Conservation (phyloP, 2,797 vertebrate genomes). For the Esox masquinongy region DNA sequence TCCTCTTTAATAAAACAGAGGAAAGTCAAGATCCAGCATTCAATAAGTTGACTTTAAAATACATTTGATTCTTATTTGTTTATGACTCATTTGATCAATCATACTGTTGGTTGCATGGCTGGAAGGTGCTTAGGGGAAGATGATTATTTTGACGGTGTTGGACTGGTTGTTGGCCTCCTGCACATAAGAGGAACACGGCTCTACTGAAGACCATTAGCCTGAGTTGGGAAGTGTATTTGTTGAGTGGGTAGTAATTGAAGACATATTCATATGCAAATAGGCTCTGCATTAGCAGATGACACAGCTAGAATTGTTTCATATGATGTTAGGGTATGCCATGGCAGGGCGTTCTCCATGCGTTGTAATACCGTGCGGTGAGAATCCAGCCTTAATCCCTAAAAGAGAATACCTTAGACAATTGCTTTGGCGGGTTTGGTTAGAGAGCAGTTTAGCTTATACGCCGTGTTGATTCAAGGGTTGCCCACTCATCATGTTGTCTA, state of each 20-base stretch:
- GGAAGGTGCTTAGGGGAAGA: neutral
- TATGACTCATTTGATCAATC: too few species aligned
- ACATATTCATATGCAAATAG: neutral
- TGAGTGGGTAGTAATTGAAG: neutral
- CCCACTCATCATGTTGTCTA: conserved; percentile 20
- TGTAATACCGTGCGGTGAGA: neutral
- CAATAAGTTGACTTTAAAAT: neutral
- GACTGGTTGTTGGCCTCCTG: neutral
- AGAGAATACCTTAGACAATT: neutral
- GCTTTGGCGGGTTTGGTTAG: neutral
- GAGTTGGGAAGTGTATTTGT: neutral
- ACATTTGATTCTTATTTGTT: neutral
- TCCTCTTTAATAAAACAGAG: neutral
- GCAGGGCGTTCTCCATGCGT: neutral
- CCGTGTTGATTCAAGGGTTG: conserved; percentile 41
- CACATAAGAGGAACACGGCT: neutral
- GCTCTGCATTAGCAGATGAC: neutral
- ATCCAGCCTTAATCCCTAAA: conserved; percentile 25
- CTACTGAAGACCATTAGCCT: neutral
- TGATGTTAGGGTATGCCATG: neutral
- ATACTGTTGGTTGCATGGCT: neutral
- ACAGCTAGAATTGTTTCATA: neutral
- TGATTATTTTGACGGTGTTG: neutral
- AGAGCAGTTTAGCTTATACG: conserved; percentile 2
- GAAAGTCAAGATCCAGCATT: neutral